Evolutionary conservation across 2,888 invertebrate species (phyloP).

Genomic region (Minunthozetes semirufus): DNA sequence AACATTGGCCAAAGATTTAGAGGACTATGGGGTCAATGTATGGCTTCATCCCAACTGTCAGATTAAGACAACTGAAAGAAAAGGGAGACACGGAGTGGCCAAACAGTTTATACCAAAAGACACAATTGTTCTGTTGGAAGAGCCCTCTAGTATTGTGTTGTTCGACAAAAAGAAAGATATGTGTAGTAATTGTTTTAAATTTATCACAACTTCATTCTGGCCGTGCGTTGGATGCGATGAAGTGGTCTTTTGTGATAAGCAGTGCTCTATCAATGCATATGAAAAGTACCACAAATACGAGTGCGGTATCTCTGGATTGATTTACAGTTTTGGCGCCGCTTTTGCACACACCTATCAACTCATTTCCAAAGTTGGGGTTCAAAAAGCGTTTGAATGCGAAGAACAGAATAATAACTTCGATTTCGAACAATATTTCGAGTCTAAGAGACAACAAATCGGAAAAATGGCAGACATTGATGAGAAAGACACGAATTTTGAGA

Average conservation of each 20-base stretch:
- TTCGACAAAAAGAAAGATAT: background rate
- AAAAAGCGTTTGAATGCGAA: background rate
- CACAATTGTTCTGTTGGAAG: background rate
- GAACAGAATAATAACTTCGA: background rate
- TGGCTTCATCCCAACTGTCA: background rate
- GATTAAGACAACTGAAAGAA: background rate
- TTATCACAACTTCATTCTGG: background rate
- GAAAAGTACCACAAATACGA: slow-evolving; percentile 9
- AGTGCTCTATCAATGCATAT: background rate
- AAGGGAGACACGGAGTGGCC: slow-evolving; percentile 21
- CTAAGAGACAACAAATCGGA: background rate
- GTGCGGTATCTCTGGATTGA: background rate
- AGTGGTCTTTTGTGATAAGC: slow-evolving; percentile 29
- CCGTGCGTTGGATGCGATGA: slow-evolving; percentile 30
- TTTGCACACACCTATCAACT: slow-evolving; percentile 19
- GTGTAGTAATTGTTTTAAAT: slow-evolving; percentile 17
- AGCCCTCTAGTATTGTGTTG: background rate
- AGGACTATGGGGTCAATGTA: background rate
- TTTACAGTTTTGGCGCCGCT: background rate
- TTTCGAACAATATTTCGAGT: background rate
- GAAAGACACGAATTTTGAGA: background rate
- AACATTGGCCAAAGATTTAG: background rate
- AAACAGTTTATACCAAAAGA: background rate
- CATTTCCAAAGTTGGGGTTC: background rate
- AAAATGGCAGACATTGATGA: background rate